Conservation (phyloP, 1,140 invertebrate genomes). For the Hestina assimilis region DNA sequence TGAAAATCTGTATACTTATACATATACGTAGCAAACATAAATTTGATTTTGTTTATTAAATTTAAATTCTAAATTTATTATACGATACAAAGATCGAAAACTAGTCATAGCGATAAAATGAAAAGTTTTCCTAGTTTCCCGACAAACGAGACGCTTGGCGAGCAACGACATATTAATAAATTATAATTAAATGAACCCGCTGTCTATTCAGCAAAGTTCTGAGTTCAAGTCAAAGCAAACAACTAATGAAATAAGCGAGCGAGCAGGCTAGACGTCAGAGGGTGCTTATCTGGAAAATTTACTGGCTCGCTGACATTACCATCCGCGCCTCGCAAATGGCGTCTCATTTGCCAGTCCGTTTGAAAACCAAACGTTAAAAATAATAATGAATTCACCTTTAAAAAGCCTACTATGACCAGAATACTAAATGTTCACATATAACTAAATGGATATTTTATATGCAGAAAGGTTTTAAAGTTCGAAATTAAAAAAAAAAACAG, state of each 20-base stretch:
- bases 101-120: no score
- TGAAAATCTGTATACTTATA: no score
- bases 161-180: background rate
- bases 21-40: no score
- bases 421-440: no score
- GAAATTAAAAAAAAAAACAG: no score
- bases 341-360: conserved; percentile 61
- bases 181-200: conserved; percentile 3
- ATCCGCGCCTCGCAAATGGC: conserved; percentile 58
- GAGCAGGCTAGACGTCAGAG: conserved; percentile 50
- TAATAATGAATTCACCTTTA: conserved; percentile 40
- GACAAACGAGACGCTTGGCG: no score
- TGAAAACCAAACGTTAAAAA: conserved; percentile 53
- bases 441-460: no score
- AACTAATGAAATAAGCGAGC: conserved; percentile 60
- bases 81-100: no score
- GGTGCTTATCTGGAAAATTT: conserved; percentile 66
- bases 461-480: no score
- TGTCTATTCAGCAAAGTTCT: conserved; percentile 14
- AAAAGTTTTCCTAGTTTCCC: no score
- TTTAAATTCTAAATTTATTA: no score
- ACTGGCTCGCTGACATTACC: conserved; percentile 63
- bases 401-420: conserved; percentile 19
- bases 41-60: no score
- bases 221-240: conserved; percentile 19